A percentile compares a stretch with the other conserved stretches of the same genome.
phyloP scores from a whole-genome alignment of 2,797 vertebrate species.

The Pantherophis alleghaniensis region DNA sequence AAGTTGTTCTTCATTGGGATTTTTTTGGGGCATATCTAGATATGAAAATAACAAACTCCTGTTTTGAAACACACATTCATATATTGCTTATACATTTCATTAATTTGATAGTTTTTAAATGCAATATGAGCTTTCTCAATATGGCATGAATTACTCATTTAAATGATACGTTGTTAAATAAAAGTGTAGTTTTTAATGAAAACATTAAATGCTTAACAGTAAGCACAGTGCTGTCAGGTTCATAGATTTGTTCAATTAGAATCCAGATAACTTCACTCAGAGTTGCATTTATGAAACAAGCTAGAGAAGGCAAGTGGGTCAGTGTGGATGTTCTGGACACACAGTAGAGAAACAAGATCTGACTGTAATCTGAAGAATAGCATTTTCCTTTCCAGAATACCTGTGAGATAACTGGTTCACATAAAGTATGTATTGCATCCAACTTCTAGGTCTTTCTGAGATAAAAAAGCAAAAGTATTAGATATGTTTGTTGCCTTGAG shows the following conservation, averaged over 20 bases:
- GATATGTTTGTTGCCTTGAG: not conserved
- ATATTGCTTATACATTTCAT: slow-evolving; percentile 72
- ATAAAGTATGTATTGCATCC: not conserved
- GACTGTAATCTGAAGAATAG: not conserved
- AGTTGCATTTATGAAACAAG: not conserved
- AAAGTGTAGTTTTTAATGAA: slow-evolving; percentile 58
- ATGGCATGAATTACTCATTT: slow-evolving; percentile 74
- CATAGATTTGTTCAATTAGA: slow-evolving; percentile 28
- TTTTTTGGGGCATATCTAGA: slow-evolving; percentile 74
- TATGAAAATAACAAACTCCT: slow-evolving; percentile 74
- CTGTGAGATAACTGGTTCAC: not conserved
- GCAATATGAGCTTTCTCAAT: slow-evolving; percentile 62
- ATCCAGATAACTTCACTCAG: not conserved
- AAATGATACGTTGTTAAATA: slow-evolving; percentile 63
- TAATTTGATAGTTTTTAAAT: slow-evolving; percentile 58
- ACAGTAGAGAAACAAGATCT: not conserved
- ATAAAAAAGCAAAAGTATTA: not conserved
- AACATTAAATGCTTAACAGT: slow-evolving; percentile 49
- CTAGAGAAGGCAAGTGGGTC: not conserved
- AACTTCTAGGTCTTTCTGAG: not conserved
- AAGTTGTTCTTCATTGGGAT: slow-evolving; percentile 72
- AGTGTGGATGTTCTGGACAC: not conserved
- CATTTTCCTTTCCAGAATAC: not conserved
- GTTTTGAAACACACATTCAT: slow-evolving; percentile 67
- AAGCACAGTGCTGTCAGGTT: slow-evolving; percentile 47